A percentile compares a stretch with the other conserved stretches of the same genome.
These are phyloP conservation scores for Ophioninae sp. DNA, from an alignment of 2,888 invertebrate genomes.

Conservation along the genomic window DNA sequence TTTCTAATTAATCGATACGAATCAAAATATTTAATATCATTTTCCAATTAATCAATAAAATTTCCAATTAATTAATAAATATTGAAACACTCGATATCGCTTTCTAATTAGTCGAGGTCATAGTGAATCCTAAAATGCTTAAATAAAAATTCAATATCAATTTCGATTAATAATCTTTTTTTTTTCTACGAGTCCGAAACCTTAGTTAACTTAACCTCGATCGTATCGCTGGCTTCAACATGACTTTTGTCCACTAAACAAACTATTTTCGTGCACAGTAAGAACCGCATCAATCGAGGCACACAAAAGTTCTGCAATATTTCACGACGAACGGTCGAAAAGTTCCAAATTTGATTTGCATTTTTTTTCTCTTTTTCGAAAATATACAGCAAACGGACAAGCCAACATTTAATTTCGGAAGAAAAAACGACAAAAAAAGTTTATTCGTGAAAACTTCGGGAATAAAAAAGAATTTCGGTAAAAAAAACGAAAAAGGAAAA, in stretches of 20 bases:
- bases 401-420: not conserved
- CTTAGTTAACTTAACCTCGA: conserved; percentile 23
- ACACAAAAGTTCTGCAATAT: not conserved
- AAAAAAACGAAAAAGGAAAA: not conserved
- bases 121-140: conserved; percentile 52
- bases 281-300: not conserved
- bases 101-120: conserved; percentile 34
- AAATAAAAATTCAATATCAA: conserved; percentile 42
- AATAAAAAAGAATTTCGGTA: not conserved
- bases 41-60: conserved; percentile 15
- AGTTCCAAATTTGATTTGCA: not conserved
- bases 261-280: not conserved
- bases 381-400: not conserved
- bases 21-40: conserved; percentile 26
- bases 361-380: no score
- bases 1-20: conserved; percentile 13
- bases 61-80: conserved; percentile 13
- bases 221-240: not conserved
- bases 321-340: not conserved
- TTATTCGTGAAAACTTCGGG: not conserved
- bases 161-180: conserved; percentile 49
- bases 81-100: conserved; percentile 27
- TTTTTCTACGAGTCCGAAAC: conserved; percentile 34
- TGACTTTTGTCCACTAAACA: not conserved
- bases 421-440: not conserved